Percentiles rank a stretch among this genome's conserved stretches.
These are phyloP conservation scores for Malacosoma neustria DNA, from an alignment of 2,888 invertebrate species.

Conservation along the genomic window DNA sequence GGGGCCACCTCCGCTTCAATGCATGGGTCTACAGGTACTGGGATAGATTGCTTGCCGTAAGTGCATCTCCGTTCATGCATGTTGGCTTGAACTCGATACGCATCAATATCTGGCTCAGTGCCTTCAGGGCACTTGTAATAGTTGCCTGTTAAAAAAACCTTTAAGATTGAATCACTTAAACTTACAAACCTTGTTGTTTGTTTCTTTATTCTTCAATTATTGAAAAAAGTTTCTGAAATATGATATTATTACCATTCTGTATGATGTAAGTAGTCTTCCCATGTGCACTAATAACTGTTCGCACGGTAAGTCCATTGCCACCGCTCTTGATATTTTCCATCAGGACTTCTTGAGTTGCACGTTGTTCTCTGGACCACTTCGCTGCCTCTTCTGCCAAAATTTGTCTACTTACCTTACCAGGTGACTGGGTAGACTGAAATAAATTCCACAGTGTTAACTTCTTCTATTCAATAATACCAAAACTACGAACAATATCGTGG, in stretches of 20 bases:
- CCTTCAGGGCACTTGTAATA: constrained; percentile 55
- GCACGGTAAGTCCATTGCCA: constrained; percentile 59
- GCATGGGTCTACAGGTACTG: constrained; percentile 52
- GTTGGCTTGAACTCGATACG: constrained; percentile 54
- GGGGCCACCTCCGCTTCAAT: constrained; percentile 66
- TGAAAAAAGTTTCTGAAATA: too few relatives aligned
- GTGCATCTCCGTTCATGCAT: constrained; percentile 65
- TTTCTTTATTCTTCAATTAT: too few relatives aligned
- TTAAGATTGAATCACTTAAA: too few relatives aligned
- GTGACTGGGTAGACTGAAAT: constrained; percentile 50
- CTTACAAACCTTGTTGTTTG: too few relatives aligned
- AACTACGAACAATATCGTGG: too few relatives aligned
- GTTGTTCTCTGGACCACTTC: constrained; percentile 64
- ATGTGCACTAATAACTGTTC: constrained; percentile 43
- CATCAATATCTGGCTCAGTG: constrained; percentile 57
- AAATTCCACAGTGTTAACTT: too few relatives aligned
- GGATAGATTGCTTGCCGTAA: constrained; percentile 36
- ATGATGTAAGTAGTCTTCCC: constrained; percentile 53
- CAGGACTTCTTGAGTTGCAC: constrained; percentile 58
- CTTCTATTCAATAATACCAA: too few relatives aligned
- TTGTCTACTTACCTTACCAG: constrained; percentile 61
- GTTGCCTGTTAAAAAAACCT: constrained; percentile 33
- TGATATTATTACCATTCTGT: constrained; percentile 43
- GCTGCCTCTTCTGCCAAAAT: constrained; percentile 64
- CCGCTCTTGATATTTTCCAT: constrained; percentile 68